Base-by-base conservation (phyloP, 2,113 vertebrate species). In the Tangachromis dhanisi region DNA sequence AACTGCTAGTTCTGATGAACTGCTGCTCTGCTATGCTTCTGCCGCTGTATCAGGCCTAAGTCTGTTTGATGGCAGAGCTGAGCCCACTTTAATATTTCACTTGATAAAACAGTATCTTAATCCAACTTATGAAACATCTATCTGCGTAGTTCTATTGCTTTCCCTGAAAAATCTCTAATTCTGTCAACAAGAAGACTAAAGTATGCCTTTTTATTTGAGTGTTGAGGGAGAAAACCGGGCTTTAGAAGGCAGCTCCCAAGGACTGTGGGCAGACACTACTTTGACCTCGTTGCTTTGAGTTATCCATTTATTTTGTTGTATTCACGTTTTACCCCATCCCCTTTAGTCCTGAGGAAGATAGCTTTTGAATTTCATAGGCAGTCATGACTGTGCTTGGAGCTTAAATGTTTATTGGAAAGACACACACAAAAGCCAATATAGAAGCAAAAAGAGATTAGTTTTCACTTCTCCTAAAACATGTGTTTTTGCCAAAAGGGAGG, bases 291-390 rank as follows among this genome's bases (percentile, higher is more conserved):
- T 35, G 47, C 85, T 85, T 87, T 85, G 57, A 86, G 81, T 71
- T 26, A 24, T 89, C 71, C 31, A 19, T 87, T 87, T 82, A 88
- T 91, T 83, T 80, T 16, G 59, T 71, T 90, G 89, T 81, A 91
- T 88, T 80, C 21, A 5, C n/a, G 2, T 78, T 51, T 78, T 78
- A 80, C 19, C 83, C 45, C 9, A 24, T 79, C 81, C 38, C 16
- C 53, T 76, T 82, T 81, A 91, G 87, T 91, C 89, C 89, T 1
- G 14, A 17, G 84, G 91, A 88, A 35, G 78, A 86, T 68, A 26
- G 83, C 81, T 89, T 92, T 89, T 85, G 42, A 84, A 92, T 92
- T 91, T 90, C 83, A 88, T 73, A 88, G 88, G 91, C 83, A 87
- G 85, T 31, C 55, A 42, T 55, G 84, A 88, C 89, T 80, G 55